Evolutionary conservation across 2,797 vertebrate species (phyloP).

Genomic region (Sebastes vulpes): DNA sequence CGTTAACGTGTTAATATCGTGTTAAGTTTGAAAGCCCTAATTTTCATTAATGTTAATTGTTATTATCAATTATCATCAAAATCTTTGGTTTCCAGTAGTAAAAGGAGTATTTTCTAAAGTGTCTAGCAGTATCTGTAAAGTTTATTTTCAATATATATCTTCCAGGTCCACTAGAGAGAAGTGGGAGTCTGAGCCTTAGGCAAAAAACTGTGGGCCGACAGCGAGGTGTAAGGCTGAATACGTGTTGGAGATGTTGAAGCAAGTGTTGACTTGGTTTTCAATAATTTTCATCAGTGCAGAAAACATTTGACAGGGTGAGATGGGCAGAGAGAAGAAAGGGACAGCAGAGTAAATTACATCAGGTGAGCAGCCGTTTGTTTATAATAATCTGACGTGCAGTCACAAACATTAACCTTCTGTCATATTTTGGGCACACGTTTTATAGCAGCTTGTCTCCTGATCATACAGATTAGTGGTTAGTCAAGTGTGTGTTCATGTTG

Average conservation of each 20-base stretch:
- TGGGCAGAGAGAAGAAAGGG: neutral
- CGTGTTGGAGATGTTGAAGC: constrained; percentile 6
- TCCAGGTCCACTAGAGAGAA: neutral
- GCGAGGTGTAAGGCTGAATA: constrained; percentile 2
- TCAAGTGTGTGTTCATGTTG: neutral
- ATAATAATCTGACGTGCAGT: neutral
- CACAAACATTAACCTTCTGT: constrained; percentile 1
- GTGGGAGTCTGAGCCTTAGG: constrained; percentile 24
- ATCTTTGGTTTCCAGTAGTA: neutral
- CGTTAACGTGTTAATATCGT: neutral
- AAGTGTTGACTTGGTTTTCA: constrained; percentile 30
- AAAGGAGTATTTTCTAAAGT: neutral
- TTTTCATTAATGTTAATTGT: neutral
- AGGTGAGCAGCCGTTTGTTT: neutral
- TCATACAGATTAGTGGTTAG: neutral
- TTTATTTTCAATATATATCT: neutral
- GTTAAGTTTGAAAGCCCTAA: neutral
- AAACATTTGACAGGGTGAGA: constrained; percentile 19
- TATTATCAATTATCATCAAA: neutral
- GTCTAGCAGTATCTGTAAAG: neutral
- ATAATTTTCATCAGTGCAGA: constrained; percentile 8
- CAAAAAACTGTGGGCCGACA: constrained; percentile 9
- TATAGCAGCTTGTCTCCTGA: neutral
- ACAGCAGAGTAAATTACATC: neutral
- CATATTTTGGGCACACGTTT: neutral